Conservation (phyloP, 2,113 vertebrate species). For the Passer domesticus region DNA sequence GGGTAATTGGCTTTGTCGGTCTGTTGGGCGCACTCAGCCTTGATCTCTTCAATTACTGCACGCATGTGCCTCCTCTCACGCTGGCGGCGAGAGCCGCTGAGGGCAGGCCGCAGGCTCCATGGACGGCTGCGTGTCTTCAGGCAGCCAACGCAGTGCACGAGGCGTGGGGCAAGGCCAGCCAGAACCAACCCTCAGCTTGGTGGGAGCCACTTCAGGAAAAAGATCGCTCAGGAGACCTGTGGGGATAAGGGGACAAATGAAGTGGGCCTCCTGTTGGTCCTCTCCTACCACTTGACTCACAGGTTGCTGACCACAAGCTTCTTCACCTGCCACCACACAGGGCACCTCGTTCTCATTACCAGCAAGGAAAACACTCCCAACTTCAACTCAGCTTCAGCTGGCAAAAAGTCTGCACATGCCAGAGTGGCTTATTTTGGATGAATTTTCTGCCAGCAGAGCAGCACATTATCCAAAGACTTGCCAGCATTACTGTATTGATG, state of each 20-base stretch:
- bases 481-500: background rate
- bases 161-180: background rate
- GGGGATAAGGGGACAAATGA: background rate
- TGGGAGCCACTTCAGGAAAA: background rate
- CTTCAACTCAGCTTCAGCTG: background rate
- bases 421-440: background rate
- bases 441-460: background rate
- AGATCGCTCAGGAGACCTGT: background rate
- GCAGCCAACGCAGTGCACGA: background rate
- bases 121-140: constrained; percentile 30
- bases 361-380: background rate
- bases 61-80: constrained; percentile 33
- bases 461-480: background rate
- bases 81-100: background rate
- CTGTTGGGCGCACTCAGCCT: constrained; percentile 62
- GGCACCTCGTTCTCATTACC: background rate
- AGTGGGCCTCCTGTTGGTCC: background rate
- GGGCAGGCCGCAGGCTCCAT: constrained; percentile 2
- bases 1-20: constrained; percentile 74
- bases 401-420: background rate
- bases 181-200: background rate
- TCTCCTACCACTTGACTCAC: background rate
- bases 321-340: background rate
- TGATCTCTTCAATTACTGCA: constrained; percentile 72
- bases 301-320: background rate